Conservation (phyloP, 2,888 invertebrate species). For the Resseliella maxima region DNA sequence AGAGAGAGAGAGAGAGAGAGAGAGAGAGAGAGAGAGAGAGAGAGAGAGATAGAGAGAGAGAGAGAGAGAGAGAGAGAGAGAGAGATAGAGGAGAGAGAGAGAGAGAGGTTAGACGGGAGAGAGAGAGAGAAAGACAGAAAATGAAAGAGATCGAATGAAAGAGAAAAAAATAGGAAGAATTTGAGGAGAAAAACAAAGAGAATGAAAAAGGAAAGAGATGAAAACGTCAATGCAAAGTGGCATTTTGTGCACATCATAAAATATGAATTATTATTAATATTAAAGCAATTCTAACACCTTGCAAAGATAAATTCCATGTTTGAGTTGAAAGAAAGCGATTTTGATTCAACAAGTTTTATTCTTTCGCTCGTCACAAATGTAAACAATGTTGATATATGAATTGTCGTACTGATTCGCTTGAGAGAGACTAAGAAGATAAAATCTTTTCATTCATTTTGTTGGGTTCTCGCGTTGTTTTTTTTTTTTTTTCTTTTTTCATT, state of each 20-base stretch:
- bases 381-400: not conserved
- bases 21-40: not conserved
- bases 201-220: too few species aligned
- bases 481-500: too few species aligned
- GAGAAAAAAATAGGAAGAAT: too few species aligned
- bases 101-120: too few species aligned
- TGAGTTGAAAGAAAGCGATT: not conserved
- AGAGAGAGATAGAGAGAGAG: not conserved
- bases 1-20: conserved; percentile 58
- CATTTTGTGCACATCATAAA: not conserved
- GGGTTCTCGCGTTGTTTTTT: too few species aligned
- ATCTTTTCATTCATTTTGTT: not conserved
- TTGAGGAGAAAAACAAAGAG: too few species aligned
- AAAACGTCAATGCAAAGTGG: too few species aligned
- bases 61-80: not conserved
- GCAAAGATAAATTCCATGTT: not conserved
- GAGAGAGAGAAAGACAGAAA: too few species aligned
- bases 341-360: not conserved
- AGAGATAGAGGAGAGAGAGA: too few species aligned
- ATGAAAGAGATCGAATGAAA: too few species aligned
- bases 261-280: conserved; percentile 13
- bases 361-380: not conserved
- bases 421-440: not conserved
- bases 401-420: not conserved
- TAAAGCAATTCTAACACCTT: not conserved